Evolutionary conservation across 2,888 invertebrate species (phyloP).

Genomic region (Aphodius granarius): DNA sequence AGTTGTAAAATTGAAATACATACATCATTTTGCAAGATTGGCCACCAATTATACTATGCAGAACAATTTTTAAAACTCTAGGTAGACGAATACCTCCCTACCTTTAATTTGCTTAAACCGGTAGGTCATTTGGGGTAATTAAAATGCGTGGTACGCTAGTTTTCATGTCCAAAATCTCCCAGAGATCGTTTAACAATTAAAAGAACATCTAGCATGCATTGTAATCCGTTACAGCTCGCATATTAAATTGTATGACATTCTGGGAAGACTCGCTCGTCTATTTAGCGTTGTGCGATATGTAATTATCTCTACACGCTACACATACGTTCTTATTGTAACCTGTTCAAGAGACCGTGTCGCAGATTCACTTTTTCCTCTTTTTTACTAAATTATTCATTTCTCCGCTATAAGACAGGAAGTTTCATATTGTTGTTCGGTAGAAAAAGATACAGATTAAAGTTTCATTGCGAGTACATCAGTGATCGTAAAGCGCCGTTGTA

Average conservation of each 20-base stretch:
- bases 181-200: background rate
- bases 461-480: background rate
- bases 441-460: background rate
- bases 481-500: background rate
- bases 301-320: background rate
- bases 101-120: background rate
- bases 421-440: background rate
- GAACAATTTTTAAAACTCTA: background rate
- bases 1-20: too few relatives aligned
- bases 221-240: background rate
- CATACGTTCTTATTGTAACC: background rate
- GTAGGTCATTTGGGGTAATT: background rate
- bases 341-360: background rate
- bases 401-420: background rate
- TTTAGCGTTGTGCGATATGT: background rate
- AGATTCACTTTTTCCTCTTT: background rate
- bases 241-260: background rate
- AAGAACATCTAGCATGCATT: background rate
- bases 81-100: background rate
- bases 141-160: background rate
- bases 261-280: background rate
- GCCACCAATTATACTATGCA: too few relatives aligned
- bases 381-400: background rate
- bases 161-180: background rate
- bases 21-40: too few relatives aligned